Evolutionary conservation across 2,888 invertebrate species (phyloP), one percentile per base, ranked within the genome.

Genomic region (Molorchus minor): DNA sequence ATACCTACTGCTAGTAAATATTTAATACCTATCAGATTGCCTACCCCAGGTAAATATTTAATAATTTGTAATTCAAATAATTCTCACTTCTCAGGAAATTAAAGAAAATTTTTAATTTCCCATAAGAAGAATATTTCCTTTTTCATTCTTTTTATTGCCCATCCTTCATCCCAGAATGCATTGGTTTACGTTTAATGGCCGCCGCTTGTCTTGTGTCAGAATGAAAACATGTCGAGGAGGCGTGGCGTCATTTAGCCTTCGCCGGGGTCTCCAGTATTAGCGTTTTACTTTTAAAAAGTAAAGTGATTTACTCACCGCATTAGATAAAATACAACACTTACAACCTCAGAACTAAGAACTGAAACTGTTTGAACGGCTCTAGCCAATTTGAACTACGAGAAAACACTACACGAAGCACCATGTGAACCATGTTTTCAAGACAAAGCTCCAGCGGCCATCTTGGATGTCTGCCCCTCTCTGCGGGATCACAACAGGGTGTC

Each of bases 171-270:
- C 72, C 72, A 71, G 62, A 70, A 71, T 73, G 72, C 71, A 71
- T 58, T 62, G 70, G 62, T 64, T 61, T 62, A 54, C 69, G 65
- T 72, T 74, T 76, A 76, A 76, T 76, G 76, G 76, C 76, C 72
- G 76, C 76, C 73, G 72, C 71, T 68, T 67, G 72, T 73, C 75
- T 75, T 77, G 76, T 75, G 75, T 75, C 74, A 75, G 72, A 67
- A 71, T 65, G 69, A 72, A 69, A 74, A 69, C 72, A 70, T 68
- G 73, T 59, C 65, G 62, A 63, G 68, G 70, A 73, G 79, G 79
- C 79, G 79, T 76, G 78, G 79, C 79, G 64, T 51, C 13, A 25
- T 25, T 30, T 65, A 64, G 66, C 68, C 68, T 68, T 66, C 52
- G 49, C 35, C 60, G 46, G 56, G 68, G 68, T 56, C 58, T 20